Evolutionary conservation across 2,888 invertebrate genomes (phyloP), one percentile per base, ranked within the genome.

Genomic region (Drosophila glabriapex): DNA sequence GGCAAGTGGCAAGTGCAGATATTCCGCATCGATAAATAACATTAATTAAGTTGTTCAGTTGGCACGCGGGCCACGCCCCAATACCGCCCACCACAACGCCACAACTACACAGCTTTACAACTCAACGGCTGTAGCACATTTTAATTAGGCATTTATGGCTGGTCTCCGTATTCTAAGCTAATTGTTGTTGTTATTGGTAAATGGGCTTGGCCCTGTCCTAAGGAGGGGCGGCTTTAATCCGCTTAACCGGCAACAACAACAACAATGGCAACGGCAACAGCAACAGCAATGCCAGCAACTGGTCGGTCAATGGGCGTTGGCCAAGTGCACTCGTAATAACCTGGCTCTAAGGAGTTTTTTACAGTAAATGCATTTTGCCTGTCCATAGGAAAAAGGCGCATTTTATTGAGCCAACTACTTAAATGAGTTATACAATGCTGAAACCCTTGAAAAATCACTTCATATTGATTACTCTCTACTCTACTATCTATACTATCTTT

Each of bases 11-110:
- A 59, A 68, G 56, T 70, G 68, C 68, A 80, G 75, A 83, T 85
- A 88, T 90, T 89, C 73, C 83, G 78, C 89, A 89, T 89, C 89
- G 90, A 86, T 86, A 86, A 90, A 86, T 86, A 83, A 80, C 86
- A 86, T 85, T 85, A 86, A 86, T 86, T 90, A 89, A 86, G 90
- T 85, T 90, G 85, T 82, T 73, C 78, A 70, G 68, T 73, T 83
- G 65, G 68, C 63, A 73, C 69, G 54, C 25, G 16, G 33, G 72
- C 85, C 90, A 67, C 85, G 59, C 90, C 90, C 76, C 49, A 19
- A 46, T 52, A 33, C 31, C 76, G 79, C 68, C 72, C 74, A 72
- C 72, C 54, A 25, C 69, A 39, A 50, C 50, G 35, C 46, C 62
- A 33, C 50, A 28, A 35, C 14, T 35, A 16, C 5, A 35, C 69